These are phyloP conservation scores for Drosophila burlai DNA, from an alignment of 1,140 invertebrate genomes.

Conservation along the genomic window DNA sequence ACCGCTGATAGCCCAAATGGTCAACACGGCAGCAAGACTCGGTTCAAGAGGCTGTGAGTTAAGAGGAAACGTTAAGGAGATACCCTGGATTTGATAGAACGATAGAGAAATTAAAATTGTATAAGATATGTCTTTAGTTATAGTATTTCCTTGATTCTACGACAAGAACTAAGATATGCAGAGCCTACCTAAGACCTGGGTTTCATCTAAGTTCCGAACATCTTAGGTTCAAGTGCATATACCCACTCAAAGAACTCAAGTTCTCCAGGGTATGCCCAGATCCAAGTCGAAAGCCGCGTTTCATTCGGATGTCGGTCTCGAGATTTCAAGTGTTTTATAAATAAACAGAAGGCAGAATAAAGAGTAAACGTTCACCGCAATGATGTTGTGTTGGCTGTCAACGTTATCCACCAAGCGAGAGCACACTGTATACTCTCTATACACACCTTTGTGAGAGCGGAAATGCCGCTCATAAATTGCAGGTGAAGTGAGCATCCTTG, in stretches of 20 bases:
- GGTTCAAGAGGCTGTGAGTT: not conserved
- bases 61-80: no score
- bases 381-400: slow-evolving; percentile 43
- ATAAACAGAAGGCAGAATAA: slow-evolving; percentile 61
- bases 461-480: slow-evolving; percentile 79
- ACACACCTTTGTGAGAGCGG: slow-evolving; percentile 20
- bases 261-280: slow-evolving; percentile 5
- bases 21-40: slow-evolving; percentile 25
- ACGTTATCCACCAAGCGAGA: slow-evolving; percentile 25
- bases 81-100: slow-evolving; percentile 6
- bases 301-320: slow-evolving; percentile 61
- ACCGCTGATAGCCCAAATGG: slow-evolving; percentile 46
- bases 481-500: slow-evolving; percentile 35
- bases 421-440: slow-evolving; percentile 11
- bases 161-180: not conserved
- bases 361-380: slow-evolving; percentile 27
- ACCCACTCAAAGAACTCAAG: not conserved
- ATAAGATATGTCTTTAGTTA: not conserved
- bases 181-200: not conserved
- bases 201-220: not conserved
- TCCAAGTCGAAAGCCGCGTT: slow-evolving; percentile 68
- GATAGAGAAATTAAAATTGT: not conserved
- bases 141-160: no score
- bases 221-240: not conserved
- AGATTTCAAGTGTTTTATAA: slow-evolving; percentile 80